phyloP scores from a whole-genome alignment of 2,888 invertebrate genomes.

The Isotomurus palustris region DNA sequence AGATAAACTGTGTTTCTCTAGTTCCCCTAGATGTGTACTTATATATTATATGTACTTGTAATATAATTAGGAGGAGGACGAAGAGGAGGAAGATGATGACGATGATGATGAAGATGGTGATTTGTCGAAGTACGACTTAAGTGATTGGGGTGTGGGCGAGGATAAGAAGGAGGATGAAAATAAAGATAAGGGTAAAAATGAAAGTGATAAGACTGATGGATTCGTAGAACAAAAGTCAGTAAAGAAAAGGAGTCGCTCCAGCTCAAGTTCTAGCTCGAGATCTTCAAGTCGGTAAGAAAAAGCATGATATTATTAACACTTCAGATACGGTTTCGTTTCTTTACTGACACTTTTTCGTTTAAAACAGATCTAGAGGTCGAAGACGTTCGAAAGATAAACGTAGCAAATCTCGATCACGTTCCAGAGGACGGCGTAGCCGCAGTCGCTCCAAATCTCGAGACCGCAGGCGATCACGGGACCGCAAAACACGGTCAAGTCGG shows the following conservation, averaged over 20 bases:
- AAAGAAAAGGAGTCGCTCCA: slow-evolving; percentile 19
- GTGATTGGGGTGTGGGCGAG: slow-evolving; percentile 63
- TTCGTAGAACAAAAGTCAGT: slow-evolving; percentile 9
- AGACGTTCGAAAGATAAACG: neutral
- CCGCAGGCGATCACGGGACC: slow-evolving; percentile 14
- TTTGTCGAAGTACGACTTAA: slow-evolving; percentile 70
- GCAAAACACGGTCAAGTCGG: slow-evolving; percentile 8
- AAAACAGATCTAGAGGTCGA: neutral
- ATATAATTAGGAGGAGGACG: slow-evolving; percentile 49
- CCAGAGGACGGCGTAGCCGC: slow-evolving; percentile 8
- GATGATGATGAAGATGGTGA: slow-evolving; percentile 57
- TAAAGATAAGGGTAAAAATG: slow-evolving; percentile 21
- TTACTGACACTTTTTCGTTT: neutral
- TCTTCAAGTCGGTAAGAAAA: slow-evolving; percentile 5
- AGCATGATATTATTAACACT: neutral
- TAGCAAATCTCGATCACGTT: slow-evolving; percentile 11
- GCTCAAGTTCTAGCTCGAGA: slow-evolving; percentile 25
- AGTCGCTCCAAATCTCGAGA: slow-evolving; percentile 16
- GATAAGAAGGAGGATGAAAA: slow-evolving; percentile 52
- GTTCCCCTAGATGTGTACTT: too few relatives aligned
- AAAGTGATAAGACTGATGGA: too few relatives aligned
- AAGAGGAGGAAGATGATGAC: slow-evolving; percentile 57
- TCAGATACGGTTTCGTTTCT: too few relatives aligned
- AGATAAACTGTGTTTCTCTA: neutral
- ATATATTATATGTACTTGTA: neutral